phyloP scores from a whole-genome alignment of 2,888 invertebrate species.

The Stenotaenia linearis region DNA sequence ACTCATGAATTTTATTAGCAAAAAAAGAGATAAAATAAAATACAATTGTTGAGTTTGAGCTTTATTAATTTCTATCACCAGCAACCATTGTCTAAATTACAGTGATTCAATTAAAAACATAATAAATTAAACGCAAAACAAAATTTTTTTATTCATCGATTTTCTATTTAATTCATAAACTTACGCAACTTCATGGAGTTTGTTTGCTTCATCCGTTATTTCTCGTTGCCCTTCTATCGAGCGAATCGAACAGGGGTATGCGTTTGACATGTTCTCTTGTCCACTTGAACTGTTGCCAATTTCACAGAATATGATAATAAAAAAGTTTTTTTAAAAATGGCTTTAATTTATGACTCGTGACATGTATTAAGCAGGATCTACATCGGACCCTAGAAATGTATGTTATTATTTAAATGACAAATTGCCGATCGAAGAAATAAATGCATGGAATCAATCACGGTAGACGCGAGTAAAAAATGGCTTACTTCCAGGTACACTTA shows the following conservation, averaged over 20 bases:
- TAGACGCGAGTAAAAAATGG: not conserved
- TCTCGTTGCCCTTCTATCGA: not conserved
- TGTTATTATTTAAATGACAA: slow-evolving; percentile 27
- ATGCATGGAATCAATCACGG: not conserved
- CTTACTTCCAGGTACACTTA: not conserved
- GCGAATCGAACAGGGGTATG: not conserved
- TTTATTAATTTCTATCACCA: no score
- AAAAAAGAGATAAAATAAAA: no score
- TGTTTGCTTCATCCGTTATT: not conserved
- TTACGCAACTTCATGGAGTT: not conserved
- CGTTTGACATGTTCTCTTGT: slow-evolving; percentile 1
- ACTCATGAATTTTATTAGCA: no score
- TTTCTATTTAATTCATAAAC: no score
- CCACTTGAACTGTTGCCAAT: slow-evolving; percentile 28
- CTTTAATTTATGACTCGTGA: slow-evolving; percentile 26
- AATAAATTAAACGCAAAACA: no score
- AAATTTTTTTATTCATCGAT: no score
- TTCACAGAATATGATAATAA: not conserved
- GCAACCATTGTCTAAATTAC: no score
- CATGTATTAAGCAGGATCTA: slow-evolving; percentile 26
- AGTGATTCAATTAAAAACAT: no score
- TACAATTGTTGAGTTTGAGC: no score
- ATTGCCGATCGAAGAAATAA: slow-evolving; percentile 21
- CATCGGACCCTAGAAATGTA: slow-evolving; percentile 1
- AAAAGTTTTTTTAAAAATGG: not conserved